Evolutionary conservation across 2,797 vertebrate genomes (phyloP).

Genomic region (Calcarius lapponicus): DNA sequence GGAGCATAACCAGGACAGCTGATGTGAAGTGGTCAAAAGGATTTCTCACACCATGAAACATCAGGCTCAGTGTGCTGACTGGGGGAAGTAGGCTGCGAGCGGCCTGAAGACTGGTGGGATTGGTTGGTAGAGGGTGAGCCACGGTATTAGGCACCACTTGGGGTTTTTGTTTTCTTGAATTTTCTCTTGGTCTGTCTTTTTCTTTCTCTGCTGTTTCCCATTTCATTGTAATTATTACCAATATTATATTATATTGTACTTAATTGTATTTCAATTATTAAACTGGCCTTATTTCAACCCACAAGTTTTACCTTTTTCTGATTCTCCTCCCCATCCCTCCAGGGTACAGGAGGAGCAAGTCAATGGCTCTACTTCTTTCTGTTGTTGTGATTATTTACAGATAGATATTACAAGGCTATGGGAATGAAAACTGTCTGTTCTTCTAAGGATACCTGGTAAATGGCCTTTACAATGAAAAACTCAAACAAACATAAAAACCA

Average conservation of each 20-base stretch:
- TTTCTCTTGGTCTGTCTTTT: background rate
- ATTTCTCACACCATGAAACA: background rate
- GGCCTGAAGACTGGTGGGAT: background rate
- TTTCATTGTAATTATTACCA: background rate
- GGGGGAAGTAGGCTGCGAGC: fast-evolving
- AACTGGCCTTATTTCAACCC: background rate
- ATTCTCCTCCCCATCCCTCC: background rate
- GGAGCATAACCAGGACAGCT: background rate
- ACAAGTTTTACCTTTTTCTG: background rate
- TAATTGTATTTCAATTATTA: background rate
- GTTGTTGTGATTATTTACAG: background rate
- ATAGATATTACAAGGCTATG: background rate
- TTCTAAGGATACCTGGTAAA: background rate
- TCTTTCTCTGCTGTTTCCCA: background rate
- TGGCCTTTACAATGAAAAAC: background rate
- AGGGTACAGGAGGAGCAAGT: background rate
- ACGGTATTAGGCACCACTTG: fast-evolving
- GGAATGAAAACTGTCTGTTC: background rate
- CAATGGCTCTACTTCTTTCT: background rate
- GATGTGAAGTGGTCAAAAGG: background rate
- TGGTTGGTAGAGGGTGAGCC: fast-evolving
- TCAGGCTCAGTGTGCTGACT: background rate
- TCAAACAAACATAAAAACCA: background rate
- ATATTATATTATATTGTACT: background rate
- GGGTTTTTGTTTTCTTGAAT: background rate